phyloP scores from a whole-genome alignment of 1,140 invertebrate species.

The Pteromalus puparum region DNA sequence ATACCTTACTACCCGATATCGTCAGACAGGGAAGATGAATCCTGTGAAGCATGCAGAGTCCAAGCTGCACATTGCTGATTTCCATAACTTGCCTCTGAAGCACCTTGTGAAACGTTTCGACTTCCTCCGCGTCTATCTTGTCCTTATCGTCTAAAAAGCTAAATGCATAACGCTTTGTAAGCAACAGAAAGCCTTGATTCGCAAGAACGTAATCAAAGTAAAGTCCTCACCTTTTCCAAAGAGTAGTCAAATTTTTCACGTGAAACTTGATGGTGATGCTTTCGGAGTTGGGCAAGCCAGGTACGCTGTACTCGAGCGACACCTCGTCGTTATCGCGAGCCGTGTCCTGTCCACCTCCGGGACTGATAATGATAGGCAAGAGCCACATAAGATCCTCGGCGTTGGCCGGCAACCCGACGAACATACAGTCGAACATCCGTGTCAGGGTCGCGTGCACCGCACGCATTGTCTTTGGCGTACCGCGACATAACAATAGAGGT shows the following conservation, averaged over 20 bases:
- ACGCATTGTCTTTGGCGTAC: slow-evolving; percentile 60
- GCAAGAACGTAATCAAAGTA: not conserved
- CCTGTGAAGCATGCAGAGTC: slow-evolving; percentile 60
- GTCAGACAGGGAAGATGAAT: slow-evolving; percentile 61
- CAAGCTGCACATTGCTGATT: slow-evolving; percentile 59
- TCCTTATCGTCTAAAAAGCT: slow-evolving; percentile 54
- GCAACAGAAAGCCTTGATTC: not conserved
- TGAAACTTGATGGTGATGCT: slow-evolving; percentile 61
- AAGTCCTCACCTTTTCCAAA: slow-evolving; percentile 59
- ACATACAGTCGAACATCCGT: slow-evolving; percentile 67
- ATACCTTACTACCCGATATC: slow-evolving; percentile 63
- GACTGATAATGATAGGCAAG: slow-evolving; percentile 60
- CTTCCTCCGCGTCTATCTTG: slow-evolving; percentile 51
- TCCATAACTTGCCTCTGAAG: slow-evolving; percentile 60
- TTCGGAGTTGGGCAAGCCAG: slow-evolving; percentile 58
- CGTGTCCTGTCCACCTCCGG: slow-evolving; percentile 44
- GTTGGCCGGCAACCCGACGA: slow-evolving; percentile 57
- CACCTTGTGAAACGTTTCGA: slow-evolving; percentile 62
- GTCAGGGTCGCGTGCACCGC: slow-evolving; percentile 61
- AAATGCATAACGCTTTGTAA: not conserved
- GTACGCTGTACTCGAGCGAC: slow-evolving; percentile 63
- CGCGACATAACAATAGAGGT: slow-evolving; percentile 65
- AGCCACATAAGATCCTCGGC: slow-evolving; percentile 67
- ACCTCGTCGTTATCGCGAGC: slow-evolving; percentile 51
- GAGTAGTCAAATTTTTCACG: slow-evolving; percentile 53